phyloP scores from a whole-genome alignment of 2,113 vertebrate genomes.

The Petrocephalus microphthalmus region DNA sequence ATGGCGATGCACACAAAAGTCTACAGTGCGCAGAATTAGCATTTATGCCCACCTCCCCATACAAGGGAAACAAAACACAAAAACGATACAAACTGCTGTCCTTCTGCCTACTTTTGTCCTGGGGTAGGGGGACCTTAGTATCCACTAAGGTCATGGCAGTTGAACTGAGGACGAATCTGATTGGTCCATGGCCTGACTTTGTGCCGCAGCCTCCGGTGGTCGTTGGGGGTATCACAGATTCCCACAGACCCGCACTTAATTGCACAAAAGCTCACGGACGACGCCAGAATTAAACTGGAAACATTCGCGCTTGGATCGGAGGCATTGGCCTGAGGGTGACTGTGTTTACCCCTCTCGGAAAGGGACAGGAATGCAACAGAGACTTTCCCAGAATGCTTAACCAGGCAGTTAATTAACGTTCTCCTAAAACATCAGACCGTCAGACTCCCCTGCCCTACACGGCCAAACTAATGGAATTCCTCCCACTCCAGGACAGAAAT shows the following conservation, averaged over 20 bases:
- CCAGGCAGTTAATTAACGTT: neutral
- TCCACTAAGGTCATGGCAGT: neutral
- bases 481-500: neutral
- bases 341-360: neutral
- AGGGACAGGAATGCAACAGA: neutral
- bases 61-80: neutral
- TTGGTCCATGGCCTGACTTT: neutral
- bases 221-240: neutral
- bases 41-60: neutral
- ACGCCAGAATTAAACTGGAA: neutral
- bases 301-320: neutral
- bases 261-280: neutral
- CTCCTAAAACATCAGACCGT: neutral
- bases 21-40: neutral
- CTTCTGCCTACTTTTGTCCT: neutral
- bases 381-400: neutral
- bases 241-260: neutral
- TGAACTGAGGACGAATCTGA: neutral
- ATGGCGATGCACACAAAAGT: neutral
- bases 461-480: constrained; percentile 3
- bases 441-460: neutral
- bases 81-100: neutral
- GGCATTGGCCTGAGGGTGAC: neutral
- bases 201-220: neutral
- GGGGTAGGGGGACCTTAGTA: neutral